phyloP scores from a whole-genome alignment of 2,888 invertebrate species.

The Sphinx pinastri region DNA sequence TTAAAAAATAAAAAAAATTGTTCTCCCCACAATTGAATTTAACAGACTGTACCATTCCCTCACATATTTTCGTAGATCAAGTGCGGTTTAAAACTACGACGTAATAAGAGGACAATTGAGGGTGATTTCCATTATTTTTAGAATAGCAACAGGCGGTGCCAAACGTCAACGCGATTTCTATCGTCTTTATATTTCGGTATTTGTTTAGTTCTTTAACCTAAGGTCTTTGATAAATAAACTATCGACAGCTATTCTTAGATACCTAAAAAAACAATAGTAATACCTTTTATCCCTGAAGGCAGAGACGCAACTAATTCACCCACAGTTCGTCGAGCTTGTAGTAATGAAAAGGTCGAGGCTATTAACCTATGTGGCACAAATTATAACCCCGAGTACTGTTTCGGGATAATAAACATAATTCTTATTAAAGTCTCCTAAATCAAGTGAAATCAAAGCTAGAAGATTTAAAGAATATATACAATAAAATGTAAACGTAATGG shows the following conservation, averaged over 20 bases:
- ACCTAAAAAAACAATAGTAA: too few relatives aligned
- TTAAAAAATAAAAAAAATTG: too few relatives aligned
- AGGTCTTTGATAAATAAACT: too few relatives aligned
- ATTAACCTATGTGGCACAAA: too few relatives aligned
- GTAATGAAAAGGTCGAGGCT: too few relatives aligned
- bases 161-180: slow-evolving; percentile 1
- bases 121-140: slow-evolving; percentile 15
- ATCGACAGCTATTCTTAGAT: too few relatives aligned
- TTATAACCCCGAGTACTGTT: too few relatives aligned
- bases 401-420: not conserved
- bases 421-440: not conserved
- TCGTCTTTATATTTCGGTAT: slow-evolving; percentile 1
- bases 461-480: not conserved
- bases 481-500: slow-evolving; percentile 7
- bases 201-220: not conserved
- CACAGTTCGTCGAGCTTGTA: not conserved
- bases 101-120: slow-evolving; percentile 8
- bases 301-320: too few relatives aligned
- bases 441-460: not conserved
- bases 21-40: not conserved
- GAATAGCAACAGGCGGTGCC: slow-evolving; percentile 6
- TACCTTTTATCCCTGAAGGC: too few relatives aligned
- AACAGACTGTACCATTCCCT: not conserved
- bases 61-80: not conserved
- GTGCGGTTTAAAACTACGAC: slow-evolving; percentile 2